Evolutionary conservation across 2,888 invertebrate genomes (phyloP), one percentile per base, ranked within the genome.

Genomic region (Tiliacea citrago): DNA sequence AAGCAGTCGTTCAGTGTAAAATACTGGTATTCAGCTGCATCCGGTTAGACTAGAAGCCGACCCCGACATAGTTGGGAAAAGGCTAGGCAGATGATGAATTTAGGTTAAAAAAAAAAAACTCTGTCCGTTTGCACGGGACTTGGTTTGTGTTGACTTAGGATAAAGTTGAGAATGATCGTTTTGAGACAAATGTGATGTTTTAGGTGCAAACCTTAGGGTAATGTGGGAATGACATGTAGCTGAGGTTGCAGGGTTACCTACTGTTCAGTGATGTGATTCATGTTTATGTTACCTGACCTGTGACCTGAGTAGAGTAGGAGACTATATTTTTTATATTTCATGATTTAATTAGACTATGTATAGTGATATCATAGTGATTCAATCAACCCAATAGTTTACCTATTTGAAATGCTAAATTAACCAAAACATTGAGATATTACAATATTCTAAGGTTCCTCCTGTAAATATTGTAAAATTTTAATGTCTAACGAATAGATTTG

Each of bases 71-170:
- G 29, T 29, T 29, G 29, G 29, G 29, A 29, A 29, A 29, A 29
- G 29, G 3, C 29, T 29, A 3, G 3, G 29, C 29, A 29, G 29
- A 29, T 29, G 29, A 29, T 3, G 29, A 29, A 1, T 3, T 29
- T 29, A 29, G 5, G 1, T 0, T 18, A 10, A 24, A 57, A 29
- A 58, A 12, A 3, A 16, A 42, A 45, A 18, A 39, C 16, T 47
- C 3, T 9, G 24, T 49, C 5, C 7, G n/a, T 57, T 12, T 45
- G 2, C 21, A 5, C 24, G 7, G 21, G 9, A 12, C 9, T 51
- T n/a, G 29, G 24, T 73, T 57, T 39, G 3, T n/a, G 61, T 73
- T 73, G 76, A 53, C n/a, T 21, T 49, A 49, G 66, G 39, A 39
- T 16, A 42, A 47, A 18, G n/a, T 55, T 42, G 47, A 42, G n/a